A percentile compares a stretch with the other conserved stretches of the same genome.
These are phyloP conservation scores for Tupiocoris notatus DNA, from an alignment of 2,888 invertebrate species.

Conservation along the genomic window DNA sequence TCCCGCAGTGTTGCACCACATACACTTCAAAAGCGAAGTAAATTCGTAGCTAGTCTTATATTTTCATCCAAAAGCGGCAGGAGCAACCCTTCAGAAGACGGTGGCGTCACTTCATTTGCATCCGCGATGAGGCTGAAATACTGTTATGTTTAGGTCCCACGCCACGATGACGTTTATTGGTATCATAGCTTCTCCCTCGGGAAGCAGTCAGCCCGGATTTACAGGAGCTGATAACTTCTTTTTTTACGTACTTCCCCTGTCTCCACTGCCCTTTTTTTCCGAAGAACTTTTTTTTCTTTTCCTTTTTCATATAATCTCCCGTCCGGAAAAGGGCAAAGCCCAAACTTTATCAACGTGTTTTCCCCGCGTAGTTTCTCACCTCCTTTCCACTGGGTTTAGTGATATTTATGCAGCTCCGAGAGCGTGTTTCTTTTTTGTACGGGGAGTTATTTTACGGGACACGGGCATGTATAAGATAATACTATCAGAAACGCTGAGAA, in stretches of 20 bases:
- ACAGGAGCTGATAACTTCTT: constrained; percentile 38
- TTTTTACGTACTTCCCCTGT: not conserved
- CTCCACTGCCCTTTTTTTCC: not conserved
- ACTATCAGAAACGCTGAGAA: constrained; percentile 6
- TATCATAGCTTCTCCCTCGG: constrained; percentile 41
- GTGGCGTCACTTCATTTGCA: constrained; percentile 39
- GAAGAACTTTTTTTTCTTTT: not conserved
- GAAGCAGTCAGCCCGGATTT: constrained; percentile 37
- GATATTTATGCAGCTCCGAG: constrained; percentile 19
- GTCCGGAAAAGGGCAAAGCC: not conserved
- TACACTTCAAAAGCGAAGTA: too few relatives aligned
- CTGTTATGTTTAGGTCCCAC: constrained; percentile 41
- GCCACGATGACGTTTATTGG: constrained; percentile 38
- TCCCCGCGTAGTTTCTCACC: constrained; percentile 17
- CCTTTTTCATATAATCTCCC: constrained; percentile 27
- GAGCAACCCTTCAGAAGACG: not conserved
- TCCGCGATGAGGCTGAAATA: constrained; percentile 39
- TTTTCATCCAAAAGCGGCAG: too few relatives aligned
- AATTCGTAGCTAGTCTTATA: too few relatives aligned
- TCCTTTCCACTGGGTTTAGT: constrained; percentile 1
- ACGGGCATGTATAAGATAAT: constrained; percentile 11
- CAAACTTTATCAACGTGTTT: constrained; percentile 34
- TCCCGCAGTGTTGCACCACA: too few relatives aligned
- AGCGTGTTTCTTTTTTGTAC: not conserved
- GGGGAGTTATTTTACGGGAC: not conserved